Evolutionary conservation across 1,140 invertebrate species (phyloP), one percentile per base, ranked within the genome.

Genomic region (Spodoptera frugiperda): DNA sequence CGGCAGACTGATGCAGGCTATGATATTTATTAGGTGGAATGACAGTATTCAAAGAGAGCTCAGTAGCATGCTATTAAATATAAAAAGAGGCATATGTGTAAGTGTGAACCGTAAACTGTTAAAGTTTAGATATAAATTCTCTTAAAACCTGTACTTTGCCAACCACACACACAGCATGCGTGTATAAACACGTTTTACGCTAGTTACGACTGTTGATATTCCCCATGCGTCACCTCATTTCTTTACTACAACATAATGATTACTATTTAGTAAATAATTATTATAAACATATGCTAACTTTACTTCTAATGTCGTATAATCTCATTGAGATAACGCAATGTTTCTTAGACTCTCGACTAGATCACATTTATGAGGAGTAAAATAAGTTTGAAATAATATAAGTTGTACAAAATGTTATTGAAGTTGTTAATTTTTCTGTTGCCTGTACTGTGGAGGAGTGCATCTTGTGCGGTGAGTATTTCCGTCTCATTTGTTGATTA

Each of bases 391-490:
- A 51, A 14, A 1, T 39, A 15, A 14, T 59, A 14, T 15, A 21
- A 25, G 0, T 33, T n/a, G 17, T 0, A 11, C 5, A 48, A 10
- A 65, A 65, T 65, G 61, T 48, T 65, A 5, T 21, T 48, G 0
- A 65, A 48, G 39, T 48, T 65, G 19, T 48, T 65, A 3, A 12
- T 65, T 48, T 65, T 65, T 46, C 11, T 65, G 61, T 65, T 65
- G 61, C 19, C 61, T 48, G 61, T 65, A 65, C 61, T 65, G 2
- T 51, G 6, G 6, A 21, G 61, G 39, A 12, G 10, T 14, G 61
- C 44, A 9, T 21, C 61, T 19, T 65, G 61, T 19, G 61, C 10
- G 61, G 61, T 65, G 6, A 65, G 61, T 65, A 65, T 10, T 65
- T 65, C 17, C 61, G 21, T 48, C 0, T 63, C 6, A 17, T 6